A percentile compares a stretch with the other conserved stretches of the same genome.
Evolutionary conservation across 37 sponge, comb jelly and placozoan genomes (phyloP).

Genomic region (Beroe forskalii): DNA sequence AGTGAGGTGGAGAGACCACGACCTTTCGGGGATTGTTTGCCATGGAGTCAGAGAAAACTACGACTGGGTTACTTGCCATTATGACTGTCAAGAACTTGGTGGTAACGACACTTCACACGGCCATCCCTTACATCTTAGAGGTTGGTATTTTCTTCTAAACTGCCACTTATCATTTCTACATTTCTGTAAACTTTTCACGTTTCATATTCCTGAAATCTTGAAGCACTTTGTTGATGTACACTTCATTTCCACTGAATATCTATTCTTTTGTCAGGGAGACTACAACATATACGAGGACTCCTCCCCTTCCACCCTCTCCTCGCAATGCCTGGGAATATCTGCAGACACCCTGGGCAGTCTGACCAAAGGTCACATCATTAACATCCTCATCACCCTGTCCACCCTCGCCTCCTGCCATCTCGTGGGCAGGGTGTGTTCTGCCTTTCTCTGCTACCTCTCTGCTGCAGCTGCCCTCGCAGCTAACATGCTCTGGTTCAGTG

Average conservation of each 20-base stretch:
- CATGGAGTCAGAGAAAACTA: slow-evolving; percentile 9
- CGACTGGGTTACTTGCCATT: neutral
- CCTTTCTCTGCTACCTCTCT: neutral
- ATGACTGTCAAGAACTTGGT: slow-evolving; percentile 20
- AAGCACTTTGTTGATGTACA: no score
- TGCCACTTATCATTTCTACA: no score
- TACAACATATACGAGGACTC: neutral
- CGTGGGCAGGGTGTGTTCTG: neutral
- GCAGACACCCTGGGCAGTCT: neutral
- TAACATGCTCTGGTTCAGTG: neutral
- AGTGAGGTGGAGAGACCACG: neutral
- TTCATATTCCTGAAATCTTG: no score
- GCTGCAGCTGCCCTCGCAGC: neutral
- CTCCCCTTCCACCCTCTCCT: neutral
- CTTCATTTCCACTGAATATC: no score
- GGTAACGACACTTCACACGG: neutral
- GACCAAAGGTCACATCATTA: slow-evolving; percentile 20
- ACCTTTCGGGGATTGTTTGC: neutral
- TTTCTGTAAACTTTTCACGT: no score
- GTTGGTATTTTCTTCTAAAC: no score
- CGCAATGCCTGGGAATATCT: neutral
- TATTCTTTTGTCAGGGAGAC: neutral
- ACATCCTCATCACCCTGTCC: slow-evolving; percentile 6
- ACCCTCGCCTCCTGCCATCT: neutral
- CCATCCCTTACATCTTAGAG: slow-evolving; percentile 42